Conservation (phyloP, 2,113 vertebrate genomes). For the Nannospalax galili region DNA sequence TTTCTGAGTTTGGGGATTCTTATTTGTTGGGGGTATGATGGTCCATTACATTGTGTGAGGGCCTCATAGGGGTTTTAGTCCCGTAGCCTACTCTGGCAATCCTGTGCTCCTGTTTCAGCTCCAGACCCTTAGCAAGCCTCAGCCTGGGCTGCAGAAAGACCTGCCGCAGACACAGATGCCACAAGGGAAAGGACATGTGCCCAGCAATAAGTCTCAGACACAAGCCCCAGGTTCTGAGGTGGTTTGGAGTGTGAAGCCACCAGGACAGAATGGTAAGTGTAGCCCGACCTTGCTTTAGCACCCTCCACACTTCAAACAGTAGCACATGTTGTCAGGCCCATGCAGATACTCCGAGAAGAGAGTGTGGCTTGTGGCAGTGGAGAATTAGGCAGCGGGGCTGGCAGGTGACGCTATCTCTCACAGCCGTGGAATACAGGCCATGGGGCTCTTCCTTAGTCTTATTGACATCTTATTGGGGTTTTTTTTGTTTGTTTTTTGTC, state of each 20-base stretch:
- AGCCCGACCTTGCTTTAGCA: not conserved
- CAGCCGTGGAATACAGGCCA: not conserved
- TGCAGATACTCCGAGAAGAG: rapidly evolving
- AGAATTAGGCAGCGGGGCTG: rapidly evolving
- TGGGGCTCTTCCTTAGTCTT: not conserved
- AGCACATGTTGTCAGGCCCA: rapidly evolving
- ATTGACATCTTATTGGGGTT: not conserved
- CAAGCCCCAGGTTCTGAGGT: slow-evolving; percentile 48
- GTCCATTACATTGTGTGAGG: rapidly evolving
- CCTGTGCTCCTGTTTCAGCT: slow-evolving; percentile 58
- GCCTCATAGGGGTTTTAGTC: not conserved
- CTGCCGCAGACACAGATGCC: not conserved
- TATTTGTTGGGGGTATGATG: not conserved
- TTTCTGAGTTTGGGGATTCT: not conserved
- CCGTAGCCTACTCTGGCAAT: not conserved
- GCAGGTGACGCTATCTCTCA: not conserved
- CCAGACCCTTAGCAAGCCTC: not conserved
- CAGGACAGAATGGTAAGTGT: slow-evolving; percentile 75
- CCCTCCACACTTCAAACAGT: not conserved
- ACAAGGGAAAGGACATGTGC: not conserved
- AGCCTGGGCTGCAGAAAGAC: slow-evolving; percentile 57
- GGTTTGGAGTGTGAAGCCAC: slow-evolving; percentile 35
- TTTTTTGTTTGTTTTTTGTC: no score
- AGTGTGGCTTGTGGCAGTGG: rapidly evolving
- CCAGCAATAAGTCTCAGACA: slow-evolving; percentile 12